Base-by-base conservation (phyloP, 2,888 invertebrate species). In the Tetranychus truncatus region DNA sequence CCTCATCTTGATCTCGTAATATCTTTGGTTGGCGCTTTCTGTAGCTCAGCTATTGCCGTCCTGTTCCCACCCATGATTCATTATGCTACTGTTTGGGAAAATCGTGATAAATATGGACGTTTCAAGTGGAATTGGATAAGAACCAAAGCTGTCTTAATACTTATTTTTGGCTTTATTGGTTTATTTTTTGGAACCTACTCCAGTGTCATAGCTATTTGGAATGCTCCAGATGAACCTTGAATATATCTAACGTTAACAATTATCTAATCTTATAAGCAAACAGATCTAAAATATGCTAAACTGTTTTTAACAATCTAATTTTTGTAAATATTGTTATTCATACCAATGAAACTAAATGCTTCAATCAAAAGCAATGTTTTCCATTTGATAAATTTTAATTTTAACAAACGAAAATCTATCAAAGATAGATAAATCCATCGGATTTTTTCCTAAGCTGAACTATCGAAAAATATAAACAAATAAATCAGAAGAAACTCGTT, bases 61-160 rank as follows among this genome's bases (percentile, higher is more conserved):
- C 89, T 93, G 78, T 91, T 92, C 80, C 93, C 93, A 45, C 92
- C 93, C 0, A 83, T 91, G 46, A 89, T 93, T 78, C 91, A 93
- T 82, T 88, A 92, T 72, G 86, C 91, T 76, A 91, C 91, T 2
- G 90, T 89, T 82, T 92, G 91, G 89, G 88, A 89, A 7, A 74
- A 78, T 76, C 45, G 72, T 7, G 74, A 69, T 18, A 11, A 24
- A 9, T n/a, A 24, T 44, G 7, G 24, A 11, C 34, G 15, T 4
- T 7, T 45, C 46, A 72, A 67, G 8, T 74, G 74, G 74, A 74
- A 24, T 18, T 67, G 11, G 15, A 67, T 74, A 15, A 18, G 9
- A 21, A 11, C 45, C 5, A 95, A 95, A 82, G 89, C 92, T 82
- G 80, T 89, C 45, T 80, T 84, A 0, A 90, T 93, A 75, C 86